Conservation (phyloP, 2,797 vertebrate species). For the Picus viridis region DNA sequence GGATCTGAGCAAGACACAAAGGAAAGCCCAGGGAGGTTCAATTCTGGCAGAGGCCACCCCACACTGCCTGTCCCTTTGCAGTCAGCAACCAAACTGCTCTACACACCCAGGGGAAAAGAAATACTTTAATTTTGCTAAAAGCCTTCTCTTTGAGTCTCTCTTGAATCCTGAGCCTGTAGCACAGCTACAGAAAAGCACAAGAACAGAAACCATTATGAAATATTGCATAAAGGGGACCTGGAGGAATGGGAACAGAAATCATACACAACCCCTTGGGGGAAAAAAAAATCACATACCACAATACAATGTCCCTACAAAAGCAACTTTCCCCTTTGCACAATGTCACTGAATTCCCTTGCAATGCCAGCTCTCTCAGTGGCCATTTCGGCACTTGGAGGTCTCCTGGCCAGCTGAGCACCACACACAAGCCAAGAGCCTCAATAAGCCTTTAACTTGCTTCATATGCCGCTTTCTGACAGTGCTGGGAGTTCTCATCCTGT, state of each 20-base stretch:
- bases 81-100: background rate
- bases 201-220: background rate
- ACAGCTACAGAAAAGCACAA: fast-evolving
- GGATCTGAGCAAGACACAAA: background rate
- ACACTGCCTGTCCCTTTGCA: background rate
- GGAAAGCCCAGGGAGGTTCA: background rate
- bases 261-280: background rate
- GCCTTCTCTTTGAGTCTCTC: background rate
- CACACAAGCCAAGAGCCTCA: fast-evolving
- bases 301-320: background rate
- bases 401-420: background rate
- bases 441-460: background rate
- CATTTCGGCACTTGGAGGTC: background rate
- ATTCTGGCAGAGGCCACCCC: background rate
- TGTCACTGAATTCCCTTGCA: background rate
- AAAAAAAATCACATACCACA: fast-evolving
- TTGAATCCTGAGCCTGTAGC: background rate
- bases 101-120: background rate
- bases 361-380: background rate
- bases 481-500: background rate
- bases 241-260: background rate
- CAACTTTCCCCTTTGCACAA: background rate
- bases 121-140: background rate
- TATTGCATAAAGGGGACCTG: fast-evolving
- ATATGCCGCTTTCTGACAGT: background rate